Evolutionary conservation across 2,888 invertebrate species (phyloP), one percentile per base, ranked within the genome.

Genomic region (Suillia variegata): DNA sequence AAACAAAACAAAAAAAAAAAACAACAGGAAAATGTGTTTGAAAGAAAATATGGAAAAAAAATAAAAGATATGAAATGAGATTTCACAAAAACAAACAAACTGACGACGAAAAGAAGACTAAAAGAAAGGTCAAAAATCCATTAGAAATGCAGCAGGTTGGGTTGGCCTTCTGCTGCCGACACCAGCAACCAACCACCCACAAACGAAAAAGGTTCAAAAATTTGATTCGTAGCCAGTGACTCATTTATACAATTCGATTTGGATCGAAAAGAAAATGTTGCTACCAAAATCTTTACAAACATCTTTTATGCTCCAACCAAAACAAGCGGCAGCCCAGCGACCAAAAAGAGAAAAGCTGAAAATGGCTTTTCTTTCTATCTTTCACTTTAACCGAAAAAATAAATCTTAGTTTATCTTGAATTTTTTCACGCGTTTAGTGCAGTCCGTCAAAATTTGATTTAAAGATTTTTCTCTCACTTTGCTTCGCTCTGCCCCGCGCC

Each of bases 391-490:
- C n/a, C n/a, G n/a, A n/a, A n/a, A n/a, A n/a, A n/a, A 38, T n/a
- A 5, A 45, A 45, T 17, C 20, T 17, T 13, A 6, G 6, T 45
- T 17, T 20, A 13, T 20, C 45, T 45, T 45, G 4, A 18, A 13
- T 18, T 18, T 20, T 20, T 20, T 18, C 45, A 45, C 5, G 8
- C 45, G 18, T 8, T 38, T 38, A 4, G 38, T 13, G 3, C n/a
- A 8, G 38, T 38, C n/a, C 42, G 49, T 56, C 31, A 49, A 38
- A 33, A 18, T 17, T 55, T 55, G 59, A 55, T 51, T 59, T 55
- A 18, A 5, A 45, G 20, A 45, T 38, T 45, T 45, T 45, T 20
- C 45, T 45, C 45, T 17, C 20, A 45, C 20, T 45, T 17, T 13
- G 45, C 45, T 20, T 13, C 6, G 3, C n/a, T n/a, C n/a, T n/a